Evolutionary conservation across 2,797 vertebrate genomes (phyloP), one percentile per base, ranked within the genome.

Genomic region (Dendrocincla tyrannina): DNA sequence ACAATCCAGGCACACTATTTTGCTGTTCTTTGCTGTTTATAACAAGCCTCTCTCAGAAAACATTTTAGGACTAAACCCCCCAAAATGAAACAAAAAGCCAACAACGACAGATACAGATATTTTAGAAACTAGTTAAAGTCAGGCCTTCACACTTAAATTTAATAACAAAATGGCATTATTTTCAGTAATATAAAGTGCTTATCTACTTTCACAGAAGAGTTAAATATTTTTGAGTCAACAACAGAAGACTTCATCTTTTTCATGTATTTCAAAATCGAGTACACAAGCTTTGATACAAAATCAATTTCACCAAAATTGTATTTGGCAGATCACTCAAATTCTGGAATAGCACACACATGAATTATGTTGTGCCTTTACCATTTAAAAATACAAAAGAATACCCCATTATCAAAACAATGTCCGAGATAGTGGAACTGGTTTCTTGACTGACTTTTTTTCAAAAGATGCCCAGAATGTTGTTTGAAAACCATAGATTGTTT

Each of bases 341-440:
- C 25, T 4, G 0, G 12, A 85, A 28, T 27, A 58, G 13, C 4
- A 12, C 5, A 59, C 16, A 53, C 7, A 27, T 1, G 2, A 49
- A 39, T 10, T 32, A 35, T 72, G 2, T 9, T 46, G 25, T 60
- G 19, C 4, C 10, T 81, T 74, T 24, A 33, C 9, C 1, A 3
- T 47, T 84, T 67, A 16, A 85, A 67, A 68, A 78, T 7, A 46
- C 5, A 68, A 68, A 46, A 58, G 28, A 30, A 35, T 37, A 42
- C 0, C 1, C 3, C 4, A 3, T 46, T 64, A 68, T 7, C 4
- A 47, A 82, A 80, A 37, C 2, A 41, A 6, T 70, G 19, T 35
- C 9, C 7, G 13, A 70, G 46, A 56, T 1, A 19, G 1, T 47
- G 13, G 13, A 84, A 69, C 25, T 5, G 14, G 44, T 56, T 53